Conservation (phyloP, 2,113 vertebrate genomes). For the Oncorhynchus tshawytscha region DNA sequence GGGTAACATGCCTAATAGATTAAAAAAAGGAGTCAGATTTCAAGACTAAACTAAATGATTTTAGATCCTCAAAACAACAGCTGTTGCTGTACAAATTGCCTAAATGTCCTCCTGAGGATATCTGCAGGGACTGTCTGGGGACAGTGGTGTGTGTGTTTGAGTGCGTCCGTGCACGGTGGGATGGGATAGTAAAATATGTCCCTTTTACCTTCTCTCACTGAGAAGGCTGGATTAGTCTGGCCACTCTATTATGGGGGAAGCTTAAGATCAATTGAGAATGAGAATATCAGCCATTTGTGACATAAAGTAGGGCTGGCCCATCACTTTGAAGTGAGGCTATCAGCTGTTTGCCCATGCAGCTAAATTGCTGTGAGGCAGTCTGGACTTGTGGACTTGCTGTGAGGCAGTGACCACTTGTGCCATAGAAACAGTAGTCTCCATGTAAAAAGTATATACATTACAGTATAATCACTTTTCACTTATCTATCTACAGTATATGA, state of each 20-base stretch:
- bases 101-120: constrained; percentile 40
- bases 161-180: not conserved
- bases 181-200: not conserved
- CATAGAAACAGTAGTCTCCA: not conserved
- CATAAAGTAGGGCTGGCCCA: constrained; percentile 67
- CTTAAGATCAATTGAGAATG: constrained; percentile 28
- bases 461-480: constrained; percentile 31
- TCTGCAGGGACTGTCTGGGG: constrained; percentile 23
- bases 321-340: constrained; percentile 40
- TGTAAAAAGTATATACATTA: not conserved
- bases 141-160: constrained; percentile 1
- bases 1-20: no score
- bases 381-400: constrained; percentile 20
- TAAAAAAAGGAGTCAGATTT: no score
- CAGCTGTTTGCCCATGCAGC: not conserved
- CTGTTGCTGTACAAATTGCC: constrained; percentile 18
- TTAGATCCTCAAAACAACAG: constrained; percentile 34
- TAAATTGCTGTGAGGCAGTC: constrained; percentile 43
- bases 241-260: constrained; percentile 64
- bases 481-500: not conserved
- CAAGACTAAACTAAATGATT: constrained; percentile 1
- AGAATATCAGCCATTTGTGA: constrained; percentile 68
- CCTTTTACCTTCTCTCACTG: constrained; percentile 1
- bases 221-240: constrained; percentile 62
- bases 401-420: no score